These are phyloP conservation scores for Orthosia incerta DNA, from an alignment of 2,888 invertebrate species.

Conservation along the genomic window DNA sequence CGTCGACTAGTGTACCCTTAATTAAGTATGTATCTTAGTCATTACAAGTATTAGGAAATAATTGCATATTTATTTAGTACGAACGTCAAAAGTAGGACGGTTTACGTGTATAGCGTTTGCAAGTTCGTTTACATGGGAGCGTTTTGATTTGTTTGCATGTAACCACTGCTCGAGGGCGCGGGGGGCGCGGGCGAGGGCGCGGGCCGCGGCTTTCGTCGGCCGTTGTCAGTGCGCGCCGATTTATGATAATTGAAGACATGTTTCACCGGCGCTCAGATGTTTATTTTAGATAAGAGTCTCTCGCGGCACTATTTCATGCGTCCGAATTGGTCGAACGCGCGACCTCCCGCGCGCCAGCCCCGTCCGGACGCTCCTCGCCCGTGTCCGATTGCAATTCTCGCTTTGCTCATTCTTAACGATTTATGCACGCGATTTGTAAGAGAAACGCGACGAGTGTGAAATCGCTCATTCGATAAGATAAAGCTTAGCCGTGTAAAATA, in stretches of 20 bases:
- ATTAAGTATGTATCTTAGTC: neutral
- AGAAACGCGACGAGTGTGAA: conserved; percentile 82
- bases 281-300: conserved; percentile 90
- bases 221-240: conserved; percentile 87
- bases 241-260: conserved; percentile 91
- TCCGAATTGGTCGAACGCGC: conserved; percentile 86
- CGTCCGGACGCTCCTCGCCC: conserved; percentile 68
- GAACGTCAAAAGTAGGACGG: conserved; percentile 37
- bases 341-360: conserved; percentile 85
- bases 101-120: conserved; percentile 65
- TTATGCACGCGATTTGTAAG: conserved; percentile 83
- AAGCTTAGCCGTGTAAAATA: conserved; percentile 69
- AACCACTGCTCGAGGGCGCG: conserved; percentile 72
- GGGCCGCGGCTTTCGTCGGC: conserved; percentile 85
- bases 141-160: conserved; percentile 79
- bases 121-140: conserved; percentile 66
- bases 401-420: conserved; percentile 83
- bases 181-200: conserved; percentile 81
- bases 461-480: conserved; percentile 81
- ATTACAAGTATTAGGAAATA: conserved; percentile 17
- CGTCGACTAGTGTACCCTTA: no score
- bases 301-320: conserved; percentile 89
- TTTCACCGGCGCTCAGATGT: conserved; percentile 90
- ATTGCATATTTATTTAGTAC: conserved; percentile 22
- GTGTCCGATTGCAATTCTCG: conserved; percentile 84